Conservation (phyloP, 1,140 invertebrate species). For the Temnothorax nylanderi region DNA sequence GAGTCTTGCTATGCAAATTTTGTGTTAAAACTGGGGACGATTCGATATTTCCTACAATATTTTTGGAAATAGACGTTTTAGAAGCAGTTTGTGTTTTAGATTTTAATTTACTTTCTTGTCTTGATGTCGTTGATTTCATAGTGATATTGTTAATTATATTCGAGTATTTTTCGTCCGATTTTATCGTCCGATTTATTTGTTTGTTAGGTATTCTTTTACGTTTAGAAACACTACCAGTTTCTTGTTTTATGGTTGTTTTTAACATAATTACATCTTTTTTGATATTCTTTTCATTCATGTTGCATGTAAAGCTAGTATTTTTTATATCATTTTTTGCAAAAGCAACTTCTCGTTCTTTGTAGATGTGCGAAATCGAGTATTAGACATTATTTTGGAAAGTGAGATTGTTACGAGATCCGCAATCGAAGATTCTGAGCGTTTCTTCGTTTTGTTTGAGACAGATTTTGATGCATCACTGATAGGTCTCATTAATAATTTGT, state of each 20-base stretch:
- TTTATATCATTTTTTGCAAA: neutral
- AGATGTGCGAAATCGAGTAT: neutral
- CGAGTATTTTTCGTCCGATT: neutral
- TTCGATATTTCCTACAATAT: neutral
- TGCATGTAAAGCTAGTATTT: neutral
- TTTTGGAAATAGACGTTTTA: neutral
- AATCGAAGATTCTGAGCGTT: neutral
- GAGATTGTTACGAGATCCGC: neutral
- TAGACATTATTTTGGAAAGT: conserved; percentile 5
- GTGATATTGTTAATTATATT: conserved; percentile 10
- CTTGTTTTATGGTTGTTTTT: conserved; percentile 2
- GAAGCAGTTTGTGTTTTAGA: neutral
- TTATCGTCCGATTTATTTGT: neutral
- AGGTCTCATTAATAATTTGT: neutral
- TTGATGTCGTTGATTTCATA: neutral
- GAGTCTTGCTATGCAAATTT: neutral
- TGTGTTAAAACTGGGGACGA: neutral
- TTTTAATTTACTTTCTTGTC: neutral
- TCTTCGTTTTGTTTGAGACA: neutral
- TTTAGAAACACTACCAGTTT: neutral
- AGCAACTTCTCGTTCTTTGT: neutral
- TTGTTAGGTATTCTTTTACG: neutral
- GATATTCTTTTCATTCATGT: neutral
- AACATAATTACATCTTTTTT: neutral
- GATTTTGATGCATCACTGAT: neutral